Conservation (phyloP, 2,797 vertebrate species). For the Adrianichthys oophorus region DNA sequence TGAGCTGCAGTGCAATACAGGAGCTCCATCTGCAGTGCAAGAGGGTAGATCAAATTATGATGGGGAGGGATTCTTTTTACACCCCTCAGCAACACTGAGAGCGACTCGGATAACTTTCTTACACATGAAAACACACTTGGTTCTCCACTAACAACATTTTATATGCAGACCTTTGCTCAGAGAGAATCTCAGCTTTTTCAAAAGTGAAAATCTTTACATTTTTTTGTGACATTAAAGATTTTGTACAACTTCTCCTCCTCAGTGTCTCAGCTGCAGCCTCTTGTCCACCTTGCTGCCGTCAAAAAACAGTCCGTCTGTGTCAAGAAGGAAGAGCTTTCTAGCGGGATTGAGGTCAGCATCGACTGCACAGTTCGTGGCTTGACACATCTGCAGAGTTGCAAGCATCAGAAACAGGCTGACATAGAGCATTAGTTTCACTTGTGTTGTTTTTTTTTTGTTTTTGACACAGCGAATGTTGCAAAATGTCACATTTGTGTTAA, state of each 20-base stretch:
- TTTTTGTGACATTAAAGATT: not conserved
- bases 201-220: no score
- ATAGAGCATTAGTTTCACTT: constrained; percentile 24
- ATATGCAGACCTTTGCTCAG: no score
- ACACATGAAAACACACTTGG: not conserved
- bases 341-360: constrained; percentile 69
- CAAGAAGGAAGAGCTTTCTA: constrained; percentile 59
- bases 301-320: constrained; percentile 66
- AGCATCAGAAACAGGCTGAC: constrained; percentile 47
- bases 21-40: constrained; percentile 21
- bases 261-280: constrained; percentile 71
- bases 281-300: constrained; percentile 60
- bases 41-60: constrained; percentile 41
- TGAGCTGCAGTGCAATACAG: constrained; percentile 36
- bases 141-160: not conserved
- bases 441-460: constrained; percentile 1
- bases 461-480: constrained; percentile 16
- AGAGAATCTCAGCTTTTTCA: no score
- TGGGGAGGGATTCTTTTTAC: constrained; percentile 34
- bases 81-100: constrained; percentile 32
- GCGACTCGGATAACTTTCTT: constrained; percentile 7
- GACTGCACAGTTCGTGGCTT: constrained; percentile 29
- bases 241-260: constrained; percentile 2
- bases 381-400: constrained; percentile 50
- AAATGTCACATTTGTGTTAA: constrained; percentile 28